phyloP scores from a whole-genome alignment of 2,797 vertebrate species.

The Distichodus sexfasciatus region DNA sequence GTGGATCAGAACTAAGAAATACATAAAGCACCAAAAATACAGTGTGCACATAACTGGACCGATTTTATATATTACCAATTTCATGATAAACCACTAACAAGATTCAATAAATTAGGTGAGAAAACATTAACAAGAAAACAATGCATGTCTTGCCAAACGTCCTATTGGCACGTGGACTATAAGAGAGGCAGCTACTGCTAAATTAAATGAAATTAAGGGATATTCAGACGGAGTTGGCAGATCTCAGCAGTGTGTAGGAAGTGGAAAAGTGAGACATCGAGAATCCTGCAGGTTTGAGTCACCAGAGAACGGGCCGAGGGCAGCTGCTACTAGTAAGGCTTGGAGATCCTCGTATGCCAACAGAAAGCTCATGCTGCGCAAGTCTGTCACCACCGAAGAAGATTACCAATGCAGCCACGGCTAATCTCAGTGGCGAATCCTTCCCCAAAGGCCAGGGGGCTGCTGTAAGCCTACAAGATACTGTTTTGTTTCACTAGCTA shows the following conservation, averaged over 20 bases:
- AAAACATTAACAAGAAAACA: neutral
- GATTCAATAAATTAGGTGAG: neutral
- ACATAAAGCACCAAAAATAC: too few species aligned
- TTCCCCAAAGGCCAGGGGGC: constrained; percentile 29
- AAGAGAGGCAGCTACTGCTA: constrained; percentile 33
- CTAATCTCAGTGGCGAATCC: constrained; percentile 30
- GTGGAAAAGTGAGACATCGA: constrained; percentile 44
- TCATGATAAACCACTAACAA: too few species aligned
- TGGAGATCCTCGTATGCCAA: constrained; percentile 30
- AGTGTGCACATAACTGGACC: too few species aligned
- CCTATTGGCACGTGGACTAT: constrained; percentile 12
- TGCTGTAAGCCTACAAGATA: constrained; percentile 22
- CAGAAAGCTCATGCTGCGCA: constrained; percentile 40
- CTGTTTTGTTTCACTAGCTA: too few species aligned
- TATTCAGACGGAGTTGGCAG: constrained; percentile 39
- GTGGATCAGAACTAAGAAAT: too few species aligned
- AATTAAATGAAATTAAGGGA: constrained; percentile 54
- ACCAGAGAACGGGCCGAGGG: constrained; percentile 38
- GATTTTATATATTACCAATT: too few species aligned
- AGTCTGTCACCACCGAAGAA: constrained; percentile 52
- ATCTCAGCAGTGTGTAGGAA: constrained; percentile 47
- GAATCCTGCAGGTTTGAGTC: constrained; percentile 45
- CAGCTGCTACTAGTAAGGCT: constrained; percentile 53
- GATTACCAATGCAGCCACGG: constrained; percentile 40
- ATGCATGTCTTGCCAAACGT: neutral